Evolutionary conservation across 37 sponge, comb jelly and placozoan genomes (phyloP).

Genomic region (Chondrilla cf. caribensis): DNA sequence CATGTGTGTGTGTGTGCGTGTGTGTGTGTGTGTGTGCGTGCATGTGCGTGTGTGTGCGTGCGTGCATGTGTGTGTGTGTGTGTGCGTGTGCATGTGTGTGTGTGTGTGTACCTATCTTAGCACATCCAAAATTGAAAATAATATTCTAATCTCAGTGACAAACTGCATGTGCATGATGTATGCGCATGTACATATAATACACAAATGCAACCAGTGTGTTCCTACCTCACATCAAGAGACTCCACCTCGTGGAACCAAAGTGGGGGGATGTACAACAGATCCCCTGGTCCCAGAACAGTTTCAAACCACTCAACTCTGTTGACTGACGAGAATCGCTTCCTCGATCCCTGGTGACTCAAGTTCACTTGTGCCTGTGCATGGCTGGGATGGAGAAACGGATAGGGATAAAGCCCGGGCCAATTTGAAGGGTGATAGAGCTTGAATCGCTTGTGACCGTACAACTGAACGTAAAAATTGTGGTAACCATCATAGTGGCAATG

Average conservation of each 20-base stretch:
- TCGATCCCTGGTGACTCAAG: slow-evolving; percentile 37
- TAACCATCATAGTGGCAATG: slow-evolving; percentile 96
- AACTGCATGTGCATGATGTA: too few species aligned
- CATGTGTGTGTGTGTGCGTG: too few species aligned
- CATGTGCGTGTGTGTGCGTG: too few species aligned
- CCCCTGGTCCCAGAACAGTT: slow-evolving; percentile 72
- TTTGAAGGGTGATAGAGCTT: slow-evolving; percentile 58
- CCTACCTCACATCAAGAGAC: slow-evolving; percentile 44
- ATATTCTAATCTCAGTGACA: too few species aligned
- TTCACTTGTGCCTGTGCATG: slow-evolving; percentile 92
- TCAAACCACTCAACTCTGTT: slow-evolving; percentile 41
- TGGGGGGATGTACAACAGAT: slow-evolving; percentile 85
- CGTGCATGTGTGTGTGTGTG: too few species aligned
- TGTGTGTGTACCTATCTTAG: too few species aligned
- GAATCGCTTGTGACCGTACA: slow-evolving; percentile 82
- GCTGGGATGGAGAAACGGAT: slow-evolving; percentile 88
- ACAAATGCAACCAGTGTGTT: too few species aligned
- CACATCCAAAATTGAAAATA: too few species aligned
- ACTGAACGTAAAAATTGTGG: slow-evolving; percentile 89
- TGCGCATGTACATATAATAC: too few species aligned
- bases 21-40: too few species aligned
- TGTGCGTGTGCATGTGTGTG: too few species aligned
- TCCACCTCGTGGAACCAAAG: slow-evolving; percentile 91
- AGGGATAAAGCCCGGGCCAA: slow-evolving; percentile 83
- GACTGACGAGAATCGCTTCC: slow-evolving; percentile 33